A percentile compares a stretch with the other conserved stretches of the same genome.
phyloP scores from a whole-genome alignment of 2,888 invertebrate genomes.

The Spodoptera exigua region DNA sequence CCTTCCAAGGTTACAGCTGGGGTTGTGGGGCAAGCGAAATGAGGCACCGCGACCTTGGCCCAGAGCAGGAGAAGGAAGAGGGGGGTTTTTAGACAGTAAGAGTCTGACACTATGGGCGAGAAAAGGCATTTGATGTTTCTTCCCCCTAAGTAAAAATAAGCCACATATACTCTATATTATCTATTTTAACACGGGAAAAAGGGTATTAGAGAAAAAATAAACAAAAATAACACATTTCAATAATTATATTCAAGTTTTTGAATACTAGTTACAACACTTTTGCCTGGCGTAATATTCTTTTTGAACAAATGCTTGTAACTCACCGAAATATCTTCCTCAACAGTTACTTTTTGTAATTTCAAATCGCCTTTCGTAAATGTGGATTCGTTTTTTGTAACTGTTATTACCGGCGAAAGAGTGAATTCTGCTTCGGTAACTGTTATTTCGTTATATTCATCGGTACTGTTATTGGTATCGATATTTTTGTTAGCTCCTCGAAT shows the following conservation, averaged over 20 bases:
- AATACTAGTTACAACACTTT: slow-evolving; percentile 74
- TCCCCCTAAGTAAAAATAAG: no score
- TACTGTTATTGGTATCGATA: slow-evolving; percentile 17
- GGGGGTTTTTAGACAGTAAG: no score
- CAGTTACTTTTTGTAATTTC: slow-evolving; percentile 77
- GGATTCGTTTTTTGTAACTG: slow-evolving; percentile 75
- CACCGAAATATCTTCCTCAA: slow-evolving; percentile 79
- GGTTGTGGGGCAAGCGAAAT: no score
- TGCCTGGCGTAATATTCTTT: slow-evolving; percentile 73
- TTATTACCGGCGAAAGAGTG: slow-evolving; percentile 73
- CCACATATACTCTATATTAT: no score
- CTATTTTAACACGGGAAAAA: not conserved
- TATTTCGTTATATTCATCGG: slow-evolving; percentile 35
- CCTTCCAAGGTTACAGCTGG: no score
- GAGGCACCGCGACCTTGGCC: no score
- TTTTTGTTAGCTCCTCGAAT: slow-evolving; percentile 59
- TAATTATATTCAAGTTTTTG: slow-evolving; percentile 80
- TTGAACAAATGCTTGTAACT: slow-evolving; percentile 81
- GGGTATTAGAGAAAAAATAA: slow-evolving; percentile 46
- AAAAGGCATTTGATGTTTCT: no score
- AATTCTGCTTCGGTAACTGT: slow-evolving; percentile 50
- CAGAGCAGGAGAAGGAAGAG: no score
- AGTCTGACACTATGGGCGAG: no score
- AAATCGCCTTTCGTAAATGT: slow-evolving; percentile 75
- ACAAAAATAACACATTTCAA: slow-evolving; percentile 42